A percentile compares a stretch with the other conserved stretches of the same genome.
These are phyloP conservation scores for Acanthacorydalis orientalis DNA, from an alignment of 2,888 invertebrate species.

Conservation along the genomic window DNA sequence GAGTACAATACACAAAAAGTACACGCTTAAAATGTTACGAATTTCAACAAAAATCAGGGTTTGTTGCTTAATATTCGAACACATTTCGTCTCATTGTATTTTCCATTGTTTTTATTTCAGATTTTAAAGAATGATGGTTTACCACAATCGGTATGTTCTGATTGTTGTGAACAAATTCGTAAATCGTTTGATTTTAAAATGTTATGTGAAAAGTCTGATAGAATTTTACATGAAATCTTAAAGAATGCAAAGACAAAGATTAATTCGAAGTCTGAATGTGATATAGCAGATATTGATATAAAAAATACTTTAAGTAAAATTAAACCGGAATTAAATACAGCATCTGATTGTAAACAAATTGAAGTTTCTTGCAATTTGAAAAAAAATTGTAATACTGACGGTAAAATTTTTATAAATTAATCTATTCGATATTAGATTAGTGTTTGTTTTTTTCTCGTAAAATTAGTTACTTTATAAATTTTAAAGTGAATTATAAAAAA, in stretches of 20 bases:
- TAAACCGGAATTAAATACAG: too few species aligned
- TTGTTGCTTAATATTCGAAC: not conserved
- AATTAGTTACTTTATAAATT: too few species aligned
- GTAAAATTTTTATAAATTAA: too few species aligned
- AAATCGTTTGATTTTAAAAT: conserved; percentile 1
- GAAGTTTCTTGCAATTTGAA: too few species aligned
- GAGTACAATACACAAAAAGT: not conserved
- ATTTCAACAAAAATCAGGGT: not conserved
- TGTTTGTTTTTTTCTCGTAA: too few species aligned
- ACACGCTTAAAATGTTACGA: not conserved
- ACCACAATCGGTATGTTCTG: not conserved
- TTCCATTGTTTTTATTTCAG: not conserved
- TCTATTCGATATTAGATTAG: too few species aligned
- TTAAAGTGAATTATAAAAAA: too few species aligned
- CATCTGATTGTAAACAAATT: too few species aligned
- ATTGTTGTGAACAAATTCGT: not conserved
- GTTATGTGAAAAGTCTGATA: not conserved
- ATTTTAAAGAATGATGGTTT: not conserved
- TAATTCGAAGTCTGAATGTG: too few species aligned
- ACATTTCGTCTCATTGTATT: not conserved
- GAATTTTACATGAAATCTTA: not conserved
- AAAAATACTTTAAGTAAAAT: too few species aligned
- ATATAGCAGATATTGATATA: too few species aligned
- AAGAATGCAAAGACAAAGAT: not conserved
- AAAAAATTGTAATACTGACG: too few species aligned